Evolutionary conservation across 1,140 invertebrate species (phyloP), one percentile per base, ranked within the genome.

Genomic region (Oncopeltus fasciatus): DNA sequence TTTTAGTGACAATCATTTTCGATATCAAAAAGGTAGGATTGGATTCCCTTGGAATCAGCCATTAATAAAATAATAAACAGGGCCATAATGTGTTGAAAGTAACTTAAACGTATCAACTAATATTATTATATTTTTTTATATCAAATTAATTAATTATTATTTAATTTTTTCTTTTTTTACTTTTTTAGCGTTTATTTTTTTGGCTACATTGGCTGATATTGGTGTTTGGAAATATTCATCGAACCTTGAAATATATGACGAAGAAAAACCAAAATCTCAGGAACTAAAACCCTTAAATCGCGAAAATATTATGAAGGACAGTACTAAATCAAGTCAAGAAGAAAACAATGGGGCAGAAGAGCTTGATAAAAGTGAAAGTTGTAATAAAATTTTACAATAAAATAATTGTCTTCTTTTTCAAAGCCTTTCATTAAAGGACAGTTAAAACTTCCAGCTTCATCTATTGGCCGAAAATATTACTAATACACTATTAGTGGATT

Each of bases 211-310:
- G 1, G 56, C 56, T 29, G 56, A 57, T 18, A 14, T 57, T 38
- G 28, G 12, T 5, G 56, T 57, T 1, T 57, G 56, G 56, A 29
- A 31, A 16, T 18, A 57, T 24, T 31, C 31, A 5, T 33, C 26
- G n/a, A 11, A 29, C 18, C 26, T 57, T 21, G 33, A 57, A 57
- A 31, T 57, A 29, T 57, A 57, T 38, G 56, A 57, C 26, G 56
- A 57, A 29, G 56, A 57, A 53, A 24, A 8, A 24, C 20, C 20
- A 21, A 9, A 53, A 26, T 14, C 49, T 1, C 49, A 53, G 24
- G 49, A 53, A 26, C 24, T 53, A 24, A 18, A 53, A 26, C 49
- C 49, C 21, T 53, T 53, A 26, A 24, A 53, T 53, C 5, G 31
- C n/a, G n/a, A n/a, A n/a, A n/a, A n/a, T n/a, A n/a, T n/a, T n/a